Evolutionary conservation across 1,140 invertebrate genomes (phyloP).

Genomic region (Ceratosolen fusciceps): DNA sequence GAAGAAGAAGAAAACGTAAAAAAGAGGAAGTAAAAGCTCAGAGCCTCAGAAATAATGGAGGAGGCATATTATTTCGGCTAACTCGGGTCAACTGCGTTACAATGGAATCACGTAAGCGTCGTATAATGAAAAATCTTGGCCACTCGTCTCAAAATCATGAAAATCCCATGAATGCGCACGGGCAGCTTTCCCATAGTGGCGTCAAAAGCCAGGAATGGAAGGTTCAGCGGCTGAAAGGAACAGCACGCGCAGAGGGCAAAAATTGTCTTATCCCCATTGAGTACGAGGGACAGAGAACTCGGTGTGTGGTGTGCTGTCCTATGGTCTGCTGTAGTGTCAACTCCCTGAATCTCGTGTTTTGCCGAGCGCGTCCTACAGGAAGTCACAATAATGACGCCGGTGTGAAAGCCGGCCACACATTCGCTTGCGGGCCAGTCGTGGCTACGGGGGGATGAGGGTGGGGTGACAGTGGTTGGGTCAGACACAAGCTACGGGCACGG

Average conservation of each 20-base stretch:
- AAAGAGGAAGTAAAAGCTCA: too few species aligned
- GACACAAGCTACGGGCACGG: neutral
- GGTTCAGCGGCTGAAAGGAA: neutral
- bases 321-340: too few species aligned
- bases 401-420: neutral
- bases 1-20: too few species aligned
- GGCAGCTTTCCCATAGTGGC: neutral
- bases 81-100: neutral
- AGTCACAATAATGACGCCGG: slow-evolving; percentile 15
- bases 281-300: neutral
- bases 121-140: neutral
- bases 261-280: slow-evolving; percentile 15
- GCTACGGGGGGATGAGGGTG: neutral
- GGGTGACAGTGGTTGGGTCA: too few species aligned
- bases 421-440: neutral
- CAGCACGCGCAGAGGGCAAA: slow-evolving; percentile 7
- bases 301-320: slow-evolving; percentile 1
- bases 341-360: slow-evolving; percentile 10
- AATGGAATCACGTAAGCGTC: neutral
- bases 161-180: neutral
- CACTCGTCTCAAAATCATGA: neutral
- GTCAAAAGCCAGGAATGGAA: too few species aligned
- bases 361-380: slow-evolving; percentile 14
- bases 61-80: neutral
- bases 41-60: neutral